These are phyloP conservation scores for fruit fly (Drosophila melanogaster) DNA, from an alignment of 1,140 invertebrate genomes.

Conservation along the genomic window Release_6_plus_ISO1_MT NC_004354.4:19070501-19071000, in stretches of 20 bases:
- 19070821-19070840: background rate
- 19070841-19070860: no score
- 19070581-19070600: no score
- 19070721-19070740: background rate
- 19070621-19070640: no score
- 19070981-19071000: constrained; percentile 78
- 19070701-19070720: constrained; percentile 9
- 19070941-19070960: constrained; percentile 21
- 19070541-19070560: no score
- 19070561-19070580: no score
- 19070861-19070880: constrained; percentile 6
- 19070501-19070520: no score
- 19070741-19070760: constrained; percentile 11
- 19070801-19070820: constrained; percentile 20
- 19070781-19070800: background rate
- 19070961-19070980: constrained; percentile 55
- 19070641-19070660: background rate
- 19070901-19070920: constrained; percentile 52
- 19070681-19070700: constrained; percentile 18
- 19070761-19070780: background rate
- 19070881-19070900: constrained; percentile 35
- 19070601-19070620: no score
- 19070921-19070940: constrained; percentile 40
- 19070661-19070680: background rate
- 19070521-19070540: no score